Percentiles rank a stretch among this genome's conserved stretches.
Evolutionary conservation across 2,113 vertebrate species (phyloP).

Genomic region (Rhinogobius similis): DNA sequence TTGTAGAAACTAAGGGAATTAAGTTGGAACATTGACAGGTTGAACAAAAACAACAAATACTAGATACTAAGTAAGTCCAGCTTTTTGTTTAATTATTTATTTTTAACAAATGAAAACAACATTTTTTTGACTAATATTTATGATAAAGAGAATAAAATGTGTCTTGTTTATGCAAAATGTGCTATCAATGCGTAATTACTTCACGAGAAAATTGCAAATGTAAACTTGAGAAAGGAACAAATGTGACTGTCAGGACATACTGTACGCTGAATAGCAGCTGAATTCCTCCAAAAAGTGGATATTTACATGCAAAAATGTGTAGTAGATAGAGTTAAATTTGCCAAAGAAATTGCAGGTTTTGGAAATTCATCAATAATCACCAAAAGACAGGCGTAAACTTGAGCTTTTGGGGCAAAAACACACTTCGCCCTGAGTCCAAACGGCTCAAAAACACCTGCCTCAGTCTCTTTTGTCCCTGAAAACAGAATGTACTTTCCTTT

Average conservation of each 20-base stretch:
- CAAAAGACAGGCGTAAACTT: not conserved
- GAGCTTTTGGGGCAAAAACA: not conserved
- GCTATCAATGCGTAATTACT: no score
- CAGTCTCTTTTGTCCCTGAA: conserved; percentile 2
- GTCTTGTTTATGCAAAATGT: no score
- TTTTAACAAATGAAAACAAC: no score
- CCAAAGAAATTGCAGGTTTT: not conserved
- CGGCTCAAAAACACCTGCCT: not conserved
- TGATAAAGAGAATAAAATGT: no score
- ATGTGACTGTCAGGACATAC: not conserved
- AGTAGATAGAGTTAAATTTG: not conserved
- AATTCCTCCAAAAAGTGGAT: not conserved
- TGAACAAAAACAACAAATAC: no score
- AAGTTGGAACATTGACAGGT: no score
- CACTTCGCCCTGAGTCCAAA: not conserved
- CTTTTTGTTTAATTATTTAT: no score
- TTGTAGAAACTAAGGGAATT: no score
- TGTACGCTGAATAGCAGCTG: not conserved
- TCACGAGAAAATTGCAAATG: not conserved
- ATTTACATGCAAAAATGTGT: not conserved
- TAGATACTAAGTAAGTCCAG: no score
- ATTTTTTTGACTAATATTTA: no score
- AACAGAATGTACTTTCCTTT: not conserved
- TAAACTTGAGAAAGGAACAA: not conserved
- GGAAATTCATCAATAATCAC: not conserved